Percentiles rank a stretch among this genome's conserved stretches.
Evolutionary conservation across 1,140 invertebrate genomes (phyloP).

Genomic region (Aphaenogaster rudis): DNA sequence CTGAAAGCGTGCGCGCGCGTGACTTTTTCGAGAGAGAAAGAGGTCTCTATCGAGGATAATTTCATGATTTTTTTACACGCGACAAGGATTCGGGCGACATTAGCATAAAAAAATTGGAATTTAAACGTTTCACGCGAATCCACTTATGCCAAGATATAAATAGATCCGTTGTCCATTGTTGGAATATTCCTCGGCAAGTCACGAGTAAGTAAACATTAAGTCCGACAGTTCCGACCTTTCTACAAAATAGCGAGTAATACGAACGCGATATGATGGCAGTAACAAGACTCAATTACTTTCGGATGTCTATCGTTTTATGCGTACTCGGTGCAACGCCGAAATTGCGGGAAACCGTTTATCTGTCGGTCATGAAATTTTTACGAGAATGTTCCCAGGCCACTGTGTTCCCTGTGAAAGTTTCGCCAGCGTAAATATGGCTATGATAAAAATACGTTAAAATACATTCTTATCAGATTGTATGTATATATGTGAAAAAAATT

Average conservation of each 20-base stretch:
- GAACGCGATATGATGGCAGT: background rate
- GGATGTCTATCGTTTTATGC: constrained; percentile 58
- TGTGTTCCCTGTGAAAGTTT: constrained; percentile 34
- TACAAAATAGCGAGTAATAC: constrained; percentile 13
- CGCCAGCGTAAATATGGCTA: constrained; percentile 13
- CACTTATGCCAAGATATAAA: background rate
- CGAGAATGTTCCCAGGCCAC: constrained; percentile 41
- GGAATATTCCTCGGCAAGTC: constrained; percentile 5
- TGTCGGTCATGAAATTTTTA: constrained; percentile 51
- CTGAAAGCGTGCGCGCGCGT: constrained; percentile 1
- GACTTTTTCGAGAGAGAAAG: background rate
- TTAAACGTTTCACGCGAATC: constrained; percentile 34
- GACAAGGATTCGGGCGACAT: too few relatives aligned
- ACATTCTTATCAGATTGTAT: background rate
- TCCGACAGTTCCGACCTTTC: background rate
- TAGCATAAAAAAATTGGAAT: constrained; percentile 18
- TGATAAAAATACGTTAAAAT: constrained; percentile 19
- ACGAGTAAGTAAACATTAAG: constrained; percentile 9
- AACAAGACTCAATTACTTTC: constrained; percentile 30
- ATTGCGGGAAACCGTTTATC: constrained; percentile 49
- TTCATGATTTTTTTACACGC: background rate
- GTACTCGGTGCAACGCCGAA: constrained; percentile 20
- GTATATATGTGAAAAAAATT: background rate
- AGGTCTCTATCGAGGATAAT: constrained; percentile 21
- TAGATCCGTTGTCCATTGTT: background rate